Conservation (phyloP, 2,797 vertebrate species). For the Squalus acanthias region DNA sequence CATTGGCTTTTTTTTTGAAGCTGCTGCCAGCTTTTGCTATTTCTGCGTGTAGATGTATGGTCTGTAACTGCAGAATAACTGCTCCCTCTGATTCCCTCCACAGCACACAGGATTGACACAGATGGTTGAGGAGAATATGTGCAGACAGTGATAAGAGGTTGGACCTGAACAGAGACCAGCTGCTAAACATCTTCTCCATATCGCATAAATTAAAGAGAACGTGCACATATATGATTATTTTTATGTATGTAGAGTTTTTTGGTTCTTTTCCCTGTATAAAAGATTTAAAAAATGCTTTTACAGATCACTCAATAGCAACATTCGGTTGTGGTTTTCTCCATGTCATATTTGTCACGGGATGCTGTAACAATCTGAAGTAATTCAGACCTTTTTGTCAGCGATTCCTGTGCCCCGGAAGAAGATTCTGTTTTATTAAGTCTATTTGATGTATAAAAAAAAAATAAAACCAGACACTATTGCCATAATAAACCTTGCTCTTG, state of each 20-base stretch:
- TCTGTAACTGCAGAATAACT: background rate
- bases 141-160: background rate
- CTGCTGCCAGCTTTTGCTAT: background rate
- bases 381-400: background rate
- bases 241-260: constrained; percentile 37
- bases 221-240: constrained; percentile 34
- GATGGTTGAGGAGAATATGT: constrained; percentile 59
- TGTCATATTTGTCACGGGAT: background rate
- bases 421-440: constrained; percentile 15
- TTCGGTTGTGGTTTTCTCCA: background rate
- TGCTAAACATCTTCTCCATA: constrained; percentile 4
- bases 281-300: constrained; percentile 35
- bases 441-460: constrained; percentile 32
- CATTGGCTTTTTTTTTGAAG: background rate
- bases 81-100: constrained; percentile 20
- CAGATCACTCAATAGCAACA: constrained; percentile 27
- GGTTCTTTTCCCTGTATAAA: constrained; percentile 36
- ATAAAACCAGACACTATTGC: constrained; percentile 30
- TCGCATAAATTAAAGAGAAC: constrained; percentile 30
- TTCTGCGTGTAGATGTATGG: background rate
- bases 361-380: constrained; percentile 13
- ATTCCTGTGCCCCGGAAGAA: constrained; percentile 25
- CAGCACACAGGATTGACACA: constrained; percentile 92
- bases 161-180: constrained; percentile 29
- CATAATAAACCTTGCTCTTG: background rate